Evolutionary conservation across 2,888 invertebrate species (phyloP), one percentile per base, ranked within the genome.

Genomic region (Lithophane socia): DNA sequence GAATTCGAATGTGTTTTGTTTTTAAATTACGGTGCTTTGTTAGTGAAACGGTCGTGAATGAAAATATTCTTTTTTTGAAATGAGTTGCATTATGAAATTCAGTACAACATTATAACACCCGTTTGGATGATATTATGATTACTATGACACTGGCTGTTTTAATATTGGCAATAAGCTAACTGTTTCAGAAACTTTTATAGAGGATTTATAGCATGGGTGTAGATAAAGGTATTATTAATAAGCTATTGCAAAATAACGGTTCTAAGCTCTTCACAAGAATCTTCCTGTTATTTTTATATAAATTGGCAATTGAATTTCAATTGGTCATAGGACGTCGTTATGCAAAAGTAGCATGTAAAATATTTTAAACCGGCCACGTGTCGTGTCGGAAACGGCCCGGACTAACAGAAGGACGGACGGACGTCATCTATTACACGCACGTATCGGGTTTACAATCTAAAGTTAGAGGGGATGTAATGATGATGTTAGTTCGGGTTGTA

Each of bases 351-450:
- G 47, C 64, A 60, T 77, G 66, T 82, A 80, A 88, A 88, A 82
- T 86, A 93, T 91, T 92, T 93, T 91, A 92, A 91, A 89, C 66
- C 67, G 76, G 90, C 68, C 95, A 92, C 95, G 95, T 92, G 94
- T 72, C 91, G 75, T 37, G 60, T 82, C 92, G 94, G 94, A 94
- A 92, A 80, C 86, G 87, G 85, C 89, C 90, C 90, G 87, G 84
- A 82, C 82, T 84, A 84, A 84, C 85, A 70, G 81, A 84, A 66
- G 78, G 82, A 83, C 70, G 81, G 77, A 85, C 91, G 90, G 91
- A 90, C 89, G 91, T 84, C 89, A 90, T 92, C 89, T 89, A 91
- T 93, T 93, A 92, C 90, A 90, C 82, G 92, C 88, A 76, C 77
- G 75, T 91, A 91, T 90, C 90, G 84, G 64, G 65, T 73, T 83